phyloP scores from a whole-genome alignment of 2,113 vertebrate species.

The Salvelinus alpinus region DNA sequence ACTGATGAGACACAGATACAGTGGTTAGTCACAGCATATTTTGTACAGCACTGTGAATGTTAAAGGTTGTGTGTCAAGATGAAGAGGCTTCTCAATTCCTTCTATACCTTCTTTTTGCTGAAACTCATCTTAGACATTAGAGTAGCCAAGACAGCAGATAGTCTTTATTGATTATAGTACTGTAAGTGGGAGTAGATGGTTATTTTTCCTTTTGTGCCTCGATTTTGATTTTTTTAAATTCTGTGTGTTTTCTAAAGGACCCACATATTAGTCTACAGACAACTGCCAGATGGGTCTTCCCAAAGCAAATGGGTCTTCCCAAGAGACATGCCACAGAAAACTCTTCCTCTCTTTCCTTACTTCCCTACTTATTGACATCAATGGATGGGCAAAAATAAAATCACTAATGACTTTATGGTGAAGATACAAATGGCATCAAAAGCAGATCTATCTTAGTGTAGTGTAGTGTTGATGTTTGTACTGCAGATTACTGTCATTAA shows the following conservation, averaged over 20 bases:
- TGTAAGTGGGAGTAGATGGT: neutral
- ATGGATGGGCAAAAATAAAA: neutral
- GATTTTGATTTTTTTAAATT: neutral
- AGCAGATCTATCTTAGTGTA: neutral
- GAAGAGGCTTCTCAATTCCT: neutral
- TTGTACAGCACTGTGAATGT: neutral
- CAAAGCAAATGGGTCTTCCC: neutral
- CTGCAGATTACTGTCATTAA: neutral
- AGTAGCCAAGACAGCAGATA: neutral
- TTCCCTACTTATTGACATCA: slow-evolving; percentile 3
- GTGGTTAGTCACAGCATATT: neutral
- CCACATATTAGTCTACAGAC: neutral
- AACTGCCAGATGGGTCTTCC: too few species aligned
- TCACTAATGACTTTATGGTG: neutral
- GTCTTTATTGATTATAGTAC: neutral
- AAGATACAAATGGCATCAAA: neutral
- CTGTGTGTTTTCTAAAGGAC: neutral
- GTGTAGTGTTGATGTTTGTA: slow-evolving; percentile 1
- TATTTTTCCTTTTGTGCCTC: neutral
- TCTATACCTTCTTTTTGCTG: neutral
- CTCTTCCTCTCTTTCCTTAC: neutral
- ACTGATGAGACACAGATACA: neutral
- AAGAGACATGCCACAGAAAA: neutral
- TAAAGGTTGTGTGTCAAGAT: neutral
- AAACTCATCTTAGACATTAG: too few species aligned